These are phyloP conservation scores for Aspiorhynchus laticeps DNA, from an alignment of 2,113 vertebrate genomes.

Conservation along the genomic window DNA sequence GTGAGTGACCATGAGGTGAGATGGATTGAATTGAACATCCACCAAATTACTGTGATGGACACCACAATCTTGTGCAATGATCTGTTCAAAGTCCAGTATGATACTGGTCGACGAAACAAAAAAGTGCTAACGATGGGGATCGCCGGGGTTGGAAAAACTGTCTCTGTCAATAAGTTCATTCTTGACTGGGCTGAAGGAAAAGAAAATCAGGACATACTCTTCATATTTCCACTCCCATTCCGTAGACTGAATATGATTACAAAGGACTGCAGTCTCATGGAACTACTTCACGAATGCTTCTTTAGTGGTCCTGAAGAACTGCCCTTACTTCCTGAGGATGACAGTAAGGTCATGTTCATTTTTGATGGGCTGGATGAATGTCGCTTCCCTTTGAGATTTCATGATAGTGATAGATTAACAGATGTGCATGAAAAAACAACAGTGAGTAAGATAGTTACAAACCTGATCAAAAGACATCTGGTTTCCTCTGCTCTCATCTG, in stretches of 20 bases:
- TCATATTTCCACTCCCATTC: slow-evolving; percentile 28
- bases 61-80: neutral
- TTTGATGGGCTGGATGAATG: slow-evolving; percentile 2
- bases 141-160: neutral
- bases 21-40: neutral
- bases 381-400: neutral
- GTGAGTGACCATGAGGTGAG: neutral
- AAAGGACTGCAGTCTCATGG: neutral
- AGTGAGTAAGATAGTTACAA: neutral
- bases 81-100: no score
- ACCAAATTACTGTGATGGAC: neutral
- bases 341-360: neutral
- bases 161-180: neutral
- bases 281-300: neutral
- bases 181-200: slow-evolving; percentile 27
- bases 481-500: neutral
- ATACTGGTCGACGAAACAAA: neutral
- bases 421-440: neutral
- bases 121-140: slow-evolving; percentile 16
- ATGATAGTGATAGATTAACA: neutral
- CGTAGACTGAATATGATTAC: neutral
- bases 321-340: neutral
- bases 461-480: neutral
- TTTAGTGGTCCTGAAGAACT: neutral
- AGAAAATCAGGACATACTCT: slow-evolving; percentile 7